Evolutionary conservation across 2,797 vertebrate species (phyloP).

Genomic region (Acanthurus leucopareius): DNA sequence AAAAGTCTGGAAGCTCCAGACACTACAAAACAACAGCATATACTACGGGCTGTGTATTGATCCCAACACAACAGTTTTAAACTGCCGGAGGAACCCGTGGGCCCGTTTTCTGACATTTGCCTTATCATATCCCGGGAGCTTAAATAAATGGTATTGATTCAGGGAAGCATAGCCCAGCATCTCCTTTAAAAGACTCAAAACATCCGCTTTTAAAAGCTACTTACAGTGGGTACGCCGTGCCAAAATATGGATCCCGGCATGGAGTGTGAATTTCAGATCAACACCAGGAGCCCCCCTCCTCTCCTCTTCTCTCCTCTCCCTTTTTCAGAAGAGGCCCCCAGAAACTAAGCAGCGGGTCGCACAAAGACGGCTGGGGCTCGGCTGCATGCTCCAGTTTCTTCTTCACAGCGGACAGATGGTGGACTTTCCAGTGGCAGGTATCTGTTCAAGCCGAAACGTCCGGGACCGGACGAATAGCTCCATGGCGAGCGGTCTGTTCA

Average conservation of each 20-base stretch:
- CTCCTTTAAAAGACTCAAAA: constrained; percentile 55
- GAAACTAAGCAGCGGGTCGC: constrained; percentile 74
- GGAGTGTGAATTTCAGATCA: constrained; percentile 70
- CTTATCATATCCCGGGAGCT: constrained; percentile 58
- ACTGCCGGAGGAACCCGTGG: constrained; percentile 62
- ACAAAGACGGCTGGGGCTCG: constrained; percentile 77
- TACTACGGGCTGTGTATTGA: constrained; percentile 50
- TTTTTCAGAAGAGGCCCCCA: constrained; percentile 73
- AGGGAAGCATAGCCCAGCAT: constrained; percentile 51
- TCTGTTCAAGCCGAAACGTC: constrained; percentile 64
- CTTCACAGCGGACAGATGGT: constrained; percentile 64
- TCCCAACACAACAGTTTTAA: constrained; percentile 64
- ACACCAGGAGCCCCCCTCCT: constrained; percentile 59
- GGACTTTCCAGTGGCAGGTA: constrained; percentile 67
- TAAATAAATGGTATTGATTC: constrained; percentile 74
- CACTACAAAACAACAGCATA: constrained; percentile 15
- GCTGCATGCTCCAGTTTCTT: constrained; percentile 77
- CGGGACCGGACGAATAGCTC: constrained; percentile 77
- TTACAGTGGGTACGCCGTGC: constrained; percentile 68
- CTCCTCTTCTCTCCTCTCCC: constrained; percentile 7
- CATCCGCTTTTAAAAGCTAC: constrained; percentile 66
- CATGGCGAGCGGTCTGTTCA: constrained; percentile 74
- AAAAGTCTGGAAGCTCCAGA: constrained; percentile 39
- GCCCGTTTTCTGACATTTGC: constrained; percentile 68
- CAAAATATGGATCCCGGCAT: constrained; percentile 75